phyloP scores from a whole-genome alignment of 2,888 invertebrate genomes.

The Notodonta ziczac region DNA sequence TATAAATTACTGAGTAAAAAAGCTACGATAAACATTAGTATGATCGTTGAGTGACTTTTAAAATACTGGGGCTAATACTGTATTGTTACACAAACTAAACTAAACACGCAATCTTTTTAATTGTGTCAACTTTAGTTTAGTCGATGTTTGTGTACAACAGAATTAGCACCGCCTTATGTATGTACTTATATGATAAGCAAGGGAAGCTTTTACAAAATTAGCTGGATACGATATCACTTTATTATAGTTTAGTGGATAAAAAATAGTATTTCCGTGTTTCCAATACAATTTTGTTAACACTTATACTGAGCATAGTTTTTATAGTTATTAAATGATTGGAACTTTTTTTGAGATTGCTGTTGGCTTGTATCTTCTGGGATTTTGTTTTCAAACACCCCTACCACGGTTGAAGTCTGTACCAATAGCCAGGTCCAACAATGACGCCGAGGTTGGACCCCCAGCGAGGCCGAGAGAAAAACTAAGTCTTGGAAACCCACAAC shows the following conservation, averaged over 20 bases:
- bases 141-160: no score
- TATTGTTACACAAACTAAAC: no score
- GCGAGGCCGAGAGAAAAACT: no score
- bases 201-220: conserved; percentile 56
- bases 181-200: conserved; percentile 65
- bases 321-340: conserved; percentile 20
- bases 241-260: conserved; percentile 66
- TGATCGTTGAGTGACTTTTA: conserved; percentile 64
- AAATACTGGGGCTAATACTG: conserved; percentile 51
- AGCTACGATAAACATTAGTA: conserved; percentile 71
- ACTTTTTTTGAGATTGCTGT: conserved; percentile 38
- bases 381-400: no score
- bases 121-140: no score
- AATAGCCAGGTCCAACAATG: no score
- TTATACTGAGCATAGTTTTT: conserved; percentile 55
- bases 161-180: conserved; percentile 62
- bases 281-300: conserved; percentile 39
- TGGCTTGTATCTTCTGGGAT: conserved; percentile 21
- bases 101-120: no score
- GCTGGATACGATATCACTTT: conserved; percentile 78
- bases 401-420: no score
- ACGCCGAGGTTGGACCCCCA: no score
- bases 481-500: no score
- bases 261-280: conserved; percentile 55
- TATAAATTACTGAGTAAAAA: conserved; percentile 72